phyloP scores from a whole-genome alignment of 2,888 invertebrate genomes.

The Sesia apiformis region DNA sequence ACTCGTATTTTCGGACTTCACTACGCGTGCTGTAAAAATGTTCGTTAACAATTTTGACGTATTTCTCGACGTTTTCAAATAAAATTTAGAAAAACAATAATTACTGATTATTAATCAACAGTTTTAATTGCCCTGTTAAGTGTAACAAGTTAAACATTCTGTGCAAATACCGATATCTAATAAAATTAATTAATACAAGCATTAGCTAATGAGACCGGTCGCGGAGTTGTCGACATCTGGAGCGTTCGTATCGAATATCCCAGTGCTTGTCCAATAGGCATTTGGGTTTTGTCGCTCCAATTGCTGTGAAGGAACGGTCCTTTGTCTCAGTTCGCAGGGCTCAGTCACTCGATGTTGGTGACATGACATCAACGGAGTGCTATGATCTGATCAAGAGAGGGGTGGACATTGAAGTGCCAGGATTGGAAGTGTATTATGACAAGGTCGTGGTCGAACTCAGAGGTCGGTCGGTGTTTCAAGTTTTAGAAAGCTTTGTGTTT shows the following conservation, averaged over 20 bases:
- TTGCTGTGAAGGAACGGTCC: constrained; percentile 29
- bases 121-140: neutral
- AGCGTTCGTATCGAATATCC: constrained; percentile 66
- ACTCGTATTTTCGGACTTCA: neutral
- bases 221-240: constrained; percentile 60
- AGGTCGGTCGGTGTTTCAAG: constrained; percentile 51
- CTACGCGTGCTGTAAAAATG: constrained; percentile 3
- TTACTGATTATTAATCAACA: too few relatives aligned
- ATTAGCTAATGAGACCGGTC: constrained; percentile 40
- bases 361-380: constrained; percentile 68
- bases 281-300: constrained; percentile 70
- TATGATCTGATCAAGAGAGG: constrained; percentile 68
- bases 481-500: too few relatives aligned
- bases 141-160: neutral
- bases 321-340: constrained; percentile 31
- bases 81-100: constrained; percentile 3
- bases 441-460: constrained; percentile 73
- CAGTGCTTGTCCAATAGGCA: constrained; percentile 37
- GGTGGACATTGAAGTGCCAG: constrained; percentile 66
- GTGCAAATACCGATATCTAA: neutral
- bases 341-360: constrained; percentile 43
- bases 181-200: neutral
- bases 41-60: constrained; percentile 10
- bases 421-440: constrained; percentile 73
- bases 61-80: constrained; percentile 3